A percentile compares a stretch with the other conserved stretches of the same genome.
Evolutionary conservation across 1,140 invertebrate species (phyloP).

Genomic region (Drosophila kanapiae): DNA sequence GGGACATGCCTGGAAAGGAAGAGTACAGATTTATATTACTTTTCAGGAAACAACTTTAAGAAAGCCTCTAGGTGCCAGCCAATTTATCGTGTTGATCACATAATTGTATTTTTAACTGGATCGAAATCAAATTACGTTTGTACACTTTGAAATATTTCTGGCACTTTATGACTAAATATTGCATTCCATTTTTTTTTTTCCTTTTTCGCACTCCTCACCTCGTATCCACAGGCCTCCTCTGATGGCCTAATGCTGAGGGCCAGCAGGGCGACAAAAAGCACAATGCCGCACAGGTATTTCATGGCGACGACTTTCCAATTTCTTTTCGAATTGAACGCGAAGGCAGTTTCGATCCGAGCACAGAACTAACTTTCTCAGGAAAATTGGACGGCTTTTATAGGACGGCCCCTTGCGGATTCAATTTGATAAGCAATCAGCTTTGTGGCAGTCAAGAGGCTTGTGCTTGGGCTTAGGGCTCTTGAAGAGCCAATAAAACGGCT

Average conservation of each 20-base stretch:
- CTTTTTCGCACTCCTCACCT: slow-evolving; percentile 36
- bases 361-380: slow-evolving; percentile 24
- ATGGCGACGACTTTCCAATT: slow-evolving; percentile 31
- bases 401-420: neutral
- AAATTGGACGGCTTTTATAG: slow-evolving; percentile 31
- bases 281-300: slow-evolving; percentile 42
- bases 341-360: slow-evolving; percentile 10
- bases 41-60: neutral
- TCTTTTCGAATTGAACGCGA: slow-evolving; percentile 23
- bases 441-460: slow-evolving; percentile 30
- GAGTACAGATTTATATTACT: too few species aligned
- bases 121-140: neutral
- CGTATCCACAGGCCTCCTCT: slow-evolving; percentile 62
- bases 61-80: neutral
- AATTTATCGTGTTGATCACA: too few species aligned
- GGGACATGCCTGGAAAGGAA: slow-evolving; percentile 86
- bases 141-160: neutral
- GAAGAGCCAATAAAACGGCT: slow-evolving; percentile 35
- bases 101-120: neutral
- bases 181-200: neutral
- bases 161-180: neutral
- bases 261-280: slow-evolving; percentile 40
- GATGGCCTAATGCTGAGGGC: slow-evolving; percentile 32
- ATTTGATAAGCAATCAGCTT: slow-evolving; percentile 26
- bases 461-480: slow-evolving; percentile 30